Base-by-base conservation (phyloP, 2,113 vertebrate genomes). In the Camelus bactrianus region DNA sequence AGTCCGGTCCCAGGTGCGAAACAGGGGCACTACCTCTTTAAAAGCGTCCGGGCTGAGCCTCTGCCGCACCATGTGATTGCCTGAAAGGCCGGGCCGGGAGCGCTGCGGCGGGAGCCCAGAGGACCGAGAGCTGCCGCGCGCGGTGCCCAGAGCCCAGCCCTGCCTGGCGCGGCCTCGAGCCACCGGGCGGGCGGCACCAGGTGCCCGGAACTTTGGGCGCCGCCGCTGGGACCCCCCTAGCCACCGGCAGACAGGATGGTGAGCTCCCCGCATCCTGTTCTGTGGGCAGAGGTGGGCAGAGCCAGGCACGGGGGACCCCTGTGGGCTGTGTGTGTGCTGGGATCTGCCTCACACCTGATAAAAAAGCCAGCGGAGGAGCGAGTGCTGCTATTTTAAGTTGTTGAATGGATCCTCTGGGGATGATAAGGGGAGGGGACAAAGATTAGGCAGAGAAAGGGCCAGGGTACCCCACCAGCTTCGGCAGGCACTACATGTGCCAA, bases 31-130 rank as follows among this genome's bases (percentile, higher is more conserved):
- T 97, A 94, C 96, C 96, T 97, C 98, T 98, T 98, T 98, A 98
- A 98, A 97, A 94, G 94, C 77, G 85, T 62, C 97, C 60, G 88
- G 97, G 96, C 97, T 12, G 92, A 96, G 95, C 73, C 94, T 90
- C 88, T 1, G 94, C 79, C 12, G 77, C 94, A 97, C 98, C 98
- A 97, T 98, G 98, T 97, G 98, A 98, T 97, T 96, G 97, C 95
- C 79, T 38, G 97, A 94, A 96, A 97, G 97, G 98, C 98, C 83
- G 97, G 91, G 97, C 97, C n/a, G 89, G 85, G 93, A 82, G 96
- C 83, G 54, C 97, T 91, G 97, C 97, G 85, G 96, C 96, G 93
- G 97, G 97, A 97, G 97, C 95, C 85, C 0, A 32, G 79, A 96
- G 88, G 95, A 92, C 56, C 16, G 94, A 62, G 97, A 95, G 95